Evolutionary conservation across 1,140 invertebrate species (phyloP).

Genomic region (Aphelenchoides fujianensis): DNA sequence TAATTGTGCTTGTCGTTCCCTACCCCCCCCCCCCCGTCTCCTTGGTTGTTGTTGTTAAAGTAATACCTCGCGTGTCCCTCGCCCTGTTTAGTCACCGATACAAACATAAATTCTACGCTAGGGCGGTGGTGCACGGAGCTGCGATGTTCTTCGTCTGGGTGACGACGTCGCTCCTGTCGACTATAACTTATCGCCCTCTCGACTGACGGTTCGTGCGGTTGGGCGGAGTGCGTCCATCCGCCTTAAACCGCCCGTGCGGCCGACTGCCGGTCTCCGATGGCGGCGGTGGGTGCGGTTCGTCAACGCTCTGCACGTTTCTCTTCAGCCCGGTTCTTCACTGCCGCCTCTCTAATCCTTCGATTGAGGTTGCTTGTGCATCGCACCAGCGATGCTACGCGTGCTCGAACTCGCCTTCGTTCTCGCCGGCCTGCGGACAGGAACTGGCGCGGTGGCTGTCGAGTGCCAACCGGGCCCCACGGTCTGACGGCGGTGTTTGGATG

Average conservation of each 20-base stretch:
- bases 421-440: neutral
- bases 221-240: neutral
- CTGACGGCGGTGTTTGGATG: conserved; percentile 10
- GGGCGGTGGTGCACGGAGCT: too few species aligned
- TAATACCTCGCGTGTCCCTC: too few species aligned
- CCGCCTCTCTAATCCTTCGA: neutral
- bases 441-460: conserved; percentile 3
- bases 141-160: too few species aligned
- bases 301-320: neutral
- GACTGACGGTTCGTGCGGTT: neutral
- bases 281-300: neutral
- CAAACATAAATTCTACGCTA: too few species aligned
- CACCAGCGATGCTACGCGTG: conserved; percentile 3
- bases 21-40: neutral
- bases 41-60: neutral
- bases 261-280: too few species aligned
- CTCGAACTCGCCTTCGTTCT: conserved; percentile 3
- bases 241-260: neutral
- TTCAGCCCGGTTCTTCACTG: neutral
- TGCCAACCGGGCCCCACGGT: neutral
- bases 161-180: neutral
- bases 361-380: too few species aligned
- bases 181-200: neutral
- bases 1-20: neutral
- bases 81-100: too few species aligned